phyloP scores from a whole-genome alignment of 2,888 invertebrate genomes.

The Euclidia mi region DNA sequence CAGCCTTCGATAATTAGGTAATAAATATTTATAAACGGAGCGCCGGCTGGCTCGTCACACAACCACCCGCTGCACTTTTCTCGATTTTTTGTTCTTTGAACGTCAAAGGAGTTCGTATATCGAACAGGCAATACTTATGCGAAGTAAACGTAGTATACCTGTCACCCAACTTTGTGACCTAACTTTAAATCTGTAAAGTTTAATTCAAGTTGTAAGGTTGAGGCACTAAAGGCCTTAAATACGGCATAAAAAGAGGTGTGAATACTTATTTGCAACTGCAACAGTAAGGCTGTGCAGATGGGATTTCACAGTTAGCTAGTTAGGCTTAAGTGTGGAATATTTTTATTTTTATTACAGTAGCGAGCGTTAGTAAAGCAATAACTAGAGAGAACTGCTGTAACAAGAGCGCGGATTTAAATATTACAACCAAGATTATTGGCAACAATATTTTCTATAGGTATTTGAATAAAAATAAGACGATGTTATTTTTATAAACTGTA shows the following conservation, averaged over 20 bases:
- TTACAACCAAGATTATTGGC: constrained; percentile 62
- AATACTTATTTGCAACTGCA: constrained; percentile 77
- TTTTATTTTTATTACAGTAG: constrained; percentile 48
- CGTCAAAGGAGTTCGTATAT: constrained; percentile 69
- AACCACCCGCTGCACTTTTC: constrained; percentile 59
- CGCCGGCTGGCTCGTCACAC: constrained; percentile 72
- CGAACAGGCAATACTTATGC: constrained; percentile 36
- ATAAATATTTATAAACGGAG: constrained; percentile 87
- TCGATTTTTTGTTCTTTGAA: constrained; percentile 67
- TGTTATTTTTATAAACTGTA: not conserved
- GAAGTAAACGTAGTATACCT: constrained; percentile 31
- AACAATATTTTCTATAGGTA: constrained; percentile 37
- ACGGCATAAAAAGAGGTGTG: constrained; percentile 56
- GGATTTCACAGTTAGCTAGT: constrained; percentile 72
- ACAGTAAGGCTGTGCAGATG: constrained; percentile 66
- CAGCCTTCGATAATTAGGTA: constrained; percentile 81
- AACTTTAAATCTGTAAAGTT: constrained; percentile 25
- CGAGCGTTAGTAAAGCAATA: constrained; percentile 62
- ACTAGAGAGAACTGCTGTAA: constrained; percentile 61
- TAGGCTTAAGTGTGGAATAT: constrained; percentile 51
- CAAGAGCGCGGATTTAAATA: constrained; percentile 69
- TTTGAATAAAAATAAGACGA: constrained; percentile 21
- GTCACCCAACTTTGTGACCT: constrained; percentile 33
- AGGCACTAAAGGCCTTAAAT: constrained; percentile 33
- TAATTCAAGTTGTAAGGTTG: constrained; percentile 25